phyloP scores from a whole-genome alignment of 2,113 vertebrate species.

The Sander lucioperca region DNA sequence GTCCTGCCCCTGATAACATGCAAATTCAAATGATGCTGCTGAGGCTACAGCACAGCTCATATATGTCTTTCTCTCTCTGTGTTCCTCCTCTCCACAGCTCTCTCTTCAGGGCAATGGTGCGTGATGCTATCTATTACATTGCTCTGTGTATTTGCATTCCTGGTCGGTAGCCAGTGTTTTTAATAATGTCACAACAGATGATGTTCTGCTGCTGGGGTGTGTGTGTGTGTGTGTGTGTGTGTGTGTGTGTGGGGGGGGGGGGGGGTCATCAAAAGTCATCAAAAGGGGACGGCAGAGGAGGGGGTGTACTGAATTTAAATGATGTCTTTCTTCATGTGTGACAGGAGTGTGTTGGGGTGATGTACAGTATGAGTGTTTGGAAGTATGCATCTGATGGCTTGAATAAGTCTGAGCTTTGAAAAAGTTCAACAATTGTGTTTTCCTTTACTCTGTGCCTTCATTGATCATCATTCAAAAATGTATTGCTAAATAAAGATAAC shows the following conservation, averaged over 20 bases:
- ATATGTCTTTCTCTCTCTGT: slow-evolving; percentile 41
- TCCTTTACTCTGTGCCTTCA: not conserved
- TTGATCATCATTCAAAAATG: not conserved
- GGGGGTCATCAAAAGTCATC: slow-evolving; percentile 37
- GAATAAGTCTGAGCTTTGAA: not conserved
- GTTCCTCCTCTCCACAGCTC: slow-evolving; percentile 26
- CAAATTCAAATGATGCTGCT: slow-evolving; percentile 72
- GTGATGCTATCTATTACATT: slow-evolving; percentile 79
- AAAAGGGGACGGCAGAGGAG: slow-evolving; percentile 13
- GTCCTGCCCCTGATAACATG: slow-evolving; percentile 76
- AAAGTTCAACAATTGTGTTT: not conserved
- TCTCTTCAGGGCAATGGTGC: slow-evolving; percentile 67
- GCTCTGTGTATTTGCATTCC: slow-evolving; percentile 76
- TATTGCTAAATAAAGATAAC: too few relatives aligned
- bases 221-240: not conserved
- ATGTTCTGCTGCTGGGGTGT: slow-evolving; percentile 58
- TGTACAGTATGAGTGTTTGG: not conserved
- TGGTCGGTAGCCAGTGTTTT: slow-evolving; percentile 60
- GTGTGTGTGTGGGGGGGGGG: not conserved
- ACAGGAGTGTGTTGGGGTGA: not conserved
- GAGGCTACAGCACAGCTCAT: slow-evolving; percentile 51
- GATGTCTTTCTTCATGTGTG: slow-evolving; percentile 37
- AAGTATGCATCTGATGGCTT: not conserved
- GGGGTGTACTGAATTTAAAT: slow-evolving; percentile 36
- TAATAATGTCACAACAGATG: slow-evolving; percentile 78